Percentiles rank a stretch among this genome's conserved stretches.
phyloP scores from a whole-genome alignment of 1,140 invertebrate species.

The Berghia stephanieae region DNA sequence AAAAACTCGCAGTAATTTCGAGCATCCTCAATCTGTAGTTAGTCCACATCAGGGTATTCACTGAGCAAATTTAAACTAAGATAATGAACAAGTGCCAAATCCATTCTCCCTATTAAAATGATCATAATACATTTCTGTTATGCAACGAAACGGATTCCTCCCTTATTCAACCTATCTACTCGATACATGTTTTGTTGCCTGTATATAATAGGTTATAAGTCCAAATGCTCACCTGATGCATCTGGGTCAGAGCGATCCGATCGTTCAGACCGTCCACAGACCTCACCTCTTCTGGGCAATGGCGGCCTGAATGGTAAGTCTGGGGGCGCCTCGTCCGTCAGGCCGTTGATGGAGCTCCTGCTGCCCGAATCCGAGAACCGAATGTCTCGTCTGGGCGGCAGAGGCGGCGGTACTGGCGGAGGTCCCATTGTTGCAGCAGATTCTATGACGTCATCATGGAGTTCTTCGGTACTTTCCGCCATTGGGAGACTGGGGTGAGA shows the following conservation, averaged over 20 bases:
- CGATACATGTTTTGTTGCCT: not conserved
- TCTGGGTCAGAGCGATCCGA: slow-evolving; percentile 37
- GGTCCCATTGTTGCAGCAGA: not conserved
- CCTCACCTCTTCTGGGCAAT: slow-evolving; percentile 32
- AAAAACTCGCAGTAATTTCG: too few species aligned
- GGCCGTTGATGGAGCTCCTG: slow-evolving; percentile 5
- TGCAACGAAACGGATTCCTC: not conserved
- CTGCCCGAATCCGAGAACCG: slow-evolving; percentile 35
- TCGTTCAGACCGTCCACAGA: slow-evolving; percentile 31
- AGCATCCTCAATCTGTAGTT: too few species aligned
- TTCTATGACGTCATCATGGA: slow-evolving; percentile 36
- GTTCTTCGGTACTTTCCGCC: slow-evolving; percentile 34
- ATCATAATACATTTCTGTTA: too few species aligned
- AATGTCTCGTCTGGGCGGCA: slow-evolving; percentile 36
- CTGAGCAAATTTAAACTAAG: too few species aligned
- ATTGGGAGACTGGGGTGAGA: slow-evolving; percentile 30
- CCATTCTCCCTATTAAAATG: too few species aligned
- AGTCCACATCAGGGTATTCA: too few species aligned
- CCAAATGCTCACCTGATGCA: slow-evolving; percentile 34
- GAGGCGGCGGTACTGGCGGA: slow-evolving; percentile 29
- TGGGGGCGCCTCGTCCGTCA: slow-evolving; percentile 34
- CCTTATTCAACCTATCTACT: not conserved
- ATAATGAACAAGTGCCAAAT: too few species aligned
- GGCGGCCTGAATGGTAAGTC: slow-evolving; percentile 41
- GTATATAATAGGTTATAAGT: not conserved